Evolutionary conservation across 1,140 invertebrate genomes (phyloP).

Genomic region (Lysiphlebus fabarum): DNA sequence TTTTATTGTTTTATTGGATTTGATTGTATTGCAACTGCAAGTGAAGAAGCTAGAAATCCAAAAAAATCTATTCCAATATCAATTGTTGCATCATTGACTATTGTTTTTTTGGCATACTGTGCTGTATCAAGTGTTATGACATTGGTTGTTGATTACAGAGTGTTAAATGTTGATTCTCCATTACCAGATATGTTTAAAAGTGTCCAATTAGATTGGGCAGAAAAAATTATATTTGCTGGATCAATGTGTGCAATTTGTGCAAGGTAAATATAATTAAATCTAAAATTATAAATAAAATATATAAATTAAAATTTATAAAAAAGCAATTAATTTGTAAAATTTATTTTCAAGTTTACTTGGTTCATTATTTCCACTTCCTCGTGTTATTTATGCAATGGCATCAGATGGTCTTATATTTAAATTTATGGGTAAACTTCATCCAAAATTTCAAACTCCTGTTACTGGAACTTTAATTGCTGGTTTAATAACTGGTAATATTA

Average conservation of each 20-base stretch:
- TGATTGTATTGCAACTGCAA: slow-evolving; percentile 82
- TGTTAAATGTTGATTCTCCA: slow-evolving; percentile 73
- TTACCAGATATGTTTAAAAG: slow-evolving; percentile 79
- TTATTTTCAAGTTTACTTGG: slow-evolving; percentile 80
- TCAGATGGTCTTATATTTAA: slow-evolving; percentile 65
- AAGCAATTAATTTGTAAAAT: no score
- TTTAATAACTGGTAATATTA: slow-evolving; percentile 63
- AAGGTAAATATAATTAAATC: no score
- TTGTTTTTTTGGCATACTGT: slow-evolving; percentile 77
- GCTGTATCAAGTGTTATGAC: slow-evolving; percentile 79
- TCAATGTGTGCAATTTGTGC: slow-evolving; percentile 76
- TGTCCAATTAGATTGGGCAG: slow-evolving; percentile 75
- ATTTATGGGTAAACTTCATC: slow-evolving; percentile 70
- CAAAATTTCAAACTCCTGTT: slow-evolving; percentile 73
- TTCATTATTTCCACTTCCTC: slow-evolving; percentile 77
- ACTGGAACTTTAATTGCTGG: slow-evolving; percentile 77
- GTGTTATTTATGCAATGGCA: slow-evolving; percentile 67
- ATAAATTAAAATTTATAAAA: no score
- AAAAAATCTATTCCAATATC: slow-evolving; percentile 76
- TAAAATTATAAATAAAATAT: no score
- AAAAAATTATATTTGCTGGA: slow-evolving; percentile 80
- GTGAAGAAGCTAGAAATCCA: slow-evolving; percentile 82
- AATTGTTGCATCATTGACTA: slow-evolving; percentile 73
- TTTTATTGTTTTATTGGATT: slow-evolving; percentile 89
- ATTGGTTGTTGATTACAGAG: slow-evolving; percentile 76